phyloP scores from a whole-genome alignment of 2,113 vertebrate species.

The Zosterops japonicus region DNA sequence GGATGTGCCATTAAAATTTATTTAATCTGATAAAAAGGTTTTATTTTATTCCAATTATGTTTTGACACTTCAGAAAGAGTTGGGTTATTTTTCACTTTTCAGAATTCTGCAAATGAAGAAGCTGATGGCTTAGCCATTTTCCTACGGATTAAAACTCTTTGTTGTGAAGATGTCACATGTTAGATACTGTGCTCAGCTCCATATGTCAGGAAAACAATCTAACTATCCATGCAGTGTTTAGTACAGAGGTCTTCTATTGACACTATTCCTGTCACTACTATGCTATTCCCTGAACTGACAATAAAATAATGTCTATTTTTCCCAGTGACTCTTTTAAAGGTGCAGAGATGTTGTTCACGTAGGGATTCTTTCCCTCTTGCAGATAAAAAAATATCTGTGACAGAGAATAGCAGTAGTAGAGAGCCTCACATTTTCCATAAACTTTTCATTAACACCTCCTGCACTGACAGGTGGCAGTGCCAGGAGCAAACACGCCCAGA shows the following conservation, averaged over 20 bases:
- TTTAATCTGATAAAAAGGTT: fast-evolving
- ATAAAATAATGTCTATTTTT: neutral
- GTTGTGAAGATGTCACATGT: neutral
- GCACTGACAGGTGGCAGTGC: neutral
- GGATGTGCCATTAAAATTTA: neutral
- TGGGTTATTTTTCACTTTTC: neutral
- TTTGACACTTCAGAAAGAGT: neutral
- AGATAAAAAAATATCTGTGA: neutral
- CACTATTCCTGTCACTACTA: neutral
- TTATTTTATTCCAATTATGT: neutral
- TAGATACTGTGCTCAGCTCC: neutral
- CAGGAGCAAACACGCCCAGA: neutral
- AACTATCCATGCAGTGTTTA: neutral
- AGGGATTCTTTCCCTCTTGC: neutral
- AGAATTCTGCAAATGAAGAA: neutral
- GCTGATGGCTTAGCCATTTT: neutral
- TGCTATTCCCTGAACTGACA: neutral
- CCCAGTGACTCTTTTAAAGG: neutral
- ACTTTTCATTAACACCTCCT: neutral
- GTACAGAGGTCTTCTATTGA: neutral
- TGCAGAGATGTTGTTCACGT: neutral
- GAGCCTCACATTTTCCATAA: neutral
- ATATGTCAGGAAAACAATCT: neutral
- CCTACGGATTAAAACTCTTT: neutral
- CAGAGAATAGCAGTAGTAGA: neutral